Percentiles rank a stretch among this genome's conserved stretches.
Evolutionary conservation across 2,797 vertebrate species (phyloP).

Genomic region (Myotis findleyi): DNA sequence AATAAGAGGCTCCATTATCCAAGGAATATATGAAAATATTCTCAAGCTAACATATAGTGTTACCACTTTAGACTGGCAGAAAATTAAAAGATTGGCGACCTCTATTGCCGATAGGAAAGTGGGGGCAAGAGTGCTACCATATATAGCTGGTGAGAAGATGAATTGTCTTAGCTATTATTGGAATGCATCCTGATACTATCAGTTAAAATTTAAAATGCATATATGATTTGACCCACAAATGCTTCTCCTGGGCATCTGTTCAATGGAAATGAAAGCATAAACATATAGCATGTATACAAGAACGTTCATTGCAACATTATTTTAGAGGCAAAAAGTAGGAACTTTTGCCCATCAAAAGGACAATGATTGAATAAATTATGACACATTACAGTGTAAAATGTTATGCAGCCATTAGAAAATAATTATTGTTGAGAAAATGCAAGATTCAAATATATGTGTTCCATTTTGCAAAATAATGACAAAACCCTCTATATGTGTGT

Average conservation of each 20-base stretch:
- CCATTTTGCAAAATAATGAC: conserved; percentile 47
- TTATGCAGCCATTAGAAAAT: not conserved
- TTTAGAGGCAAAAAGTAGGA: conserved; percentile 45
- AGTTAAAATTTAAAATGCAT: conserved; percentile 37
- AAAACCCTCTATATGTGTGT: not conserved
- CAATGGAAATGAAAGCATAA: not conserved
- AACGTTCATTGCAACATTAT: not conserved
- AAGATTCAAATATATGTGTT: conserved; percentile 38
- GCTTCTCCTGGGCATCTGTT: not conserved
- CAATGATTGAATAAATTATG: conserved; percentile 12
- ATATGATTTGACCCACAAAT: conserved; percentile 10
- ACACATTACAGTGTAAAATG: conserved; percentile 36
- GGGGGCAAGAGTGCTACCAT: not conserved
- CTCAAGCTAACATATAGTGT: not conserved
- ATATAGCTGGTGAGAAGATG: not conserved
- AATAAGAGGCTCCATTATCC: not conserved
- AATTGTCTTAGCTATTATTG: not conserved
- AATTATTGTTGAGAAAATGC: conserved; percentile 30
- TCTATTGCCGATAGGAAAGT: not conserved
- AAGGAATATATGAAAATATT: not conserved
- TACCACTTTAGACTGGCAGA: not conserved
- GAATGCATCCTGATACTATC: not conserved
- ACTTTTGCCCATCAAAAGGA: not conserved
- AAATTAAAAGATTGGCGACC: not conserved
- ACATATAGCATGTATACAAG: not conserved